A percentile compares a stretch with the other conserved stretches of the same genome.
These are phyloP conservation scores for Drosophila parvula DNA, from an alignment of 1,140 invertebrate genomes.

Conservation along the genomic window DNA sequence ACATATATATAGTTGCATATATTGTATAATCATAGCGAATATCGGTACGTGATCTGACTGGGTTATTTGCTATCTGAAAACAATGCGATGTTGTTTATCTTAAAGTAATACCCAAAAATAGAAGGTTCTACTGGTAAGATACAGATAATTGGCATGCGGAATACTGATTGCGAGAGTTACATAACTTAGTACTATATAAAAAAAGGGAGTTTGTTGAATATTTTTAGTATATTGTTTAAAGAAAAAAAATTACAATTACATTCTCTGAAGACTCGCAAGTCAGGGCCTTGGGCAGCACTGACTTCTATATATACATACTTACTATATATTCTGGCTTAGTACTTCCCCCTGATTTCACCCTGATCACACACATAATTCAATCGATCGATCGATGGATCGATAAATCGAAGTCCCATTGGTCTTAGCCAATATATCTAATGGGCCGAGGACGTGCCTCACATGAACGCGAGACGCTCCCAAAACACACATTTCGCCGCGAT, in stretches of 20 bases:
- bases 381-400: conserved; percentile 2
- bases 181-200: not conserved
- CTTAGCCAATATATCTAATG: conserved; percentile 21
- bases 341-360: not conserved
- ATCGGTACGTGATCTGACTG: conserved; percentile 34
- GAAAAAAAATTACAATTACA: not conserved
- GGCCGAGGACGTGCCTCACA: conserved; percentile 45
- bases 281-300: not conserved
- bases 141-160: not conserved
- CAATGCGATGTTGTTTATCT: not conserved
- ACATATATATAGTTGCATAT: conserved; percentile 21
- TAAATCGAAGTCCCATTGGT: conserved; percentile 11
- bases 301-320: not conserved
- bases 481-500: conserved; percentile 45
- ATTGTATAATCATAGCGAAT: conserved; percentile 47
- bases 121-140: conserved; percentile 10
- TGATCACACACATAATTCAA: not conserved
- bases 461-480: conserved; percentile 49
- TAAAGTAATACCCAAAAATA: conserved; percentile 15
- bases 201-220: too few species aligned
- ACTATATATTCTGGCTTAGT: too few species aligned
- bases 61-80: conserved; percentile 9
- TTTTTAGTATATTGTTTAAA: too few species aligned
- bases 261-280: not conserved
- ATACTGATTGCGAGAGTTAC: not conserved